phyloP scores from a whole-genome alignment of 2,113 vertebrate genomes.

The Scytalopus superciliaris region DNA sequence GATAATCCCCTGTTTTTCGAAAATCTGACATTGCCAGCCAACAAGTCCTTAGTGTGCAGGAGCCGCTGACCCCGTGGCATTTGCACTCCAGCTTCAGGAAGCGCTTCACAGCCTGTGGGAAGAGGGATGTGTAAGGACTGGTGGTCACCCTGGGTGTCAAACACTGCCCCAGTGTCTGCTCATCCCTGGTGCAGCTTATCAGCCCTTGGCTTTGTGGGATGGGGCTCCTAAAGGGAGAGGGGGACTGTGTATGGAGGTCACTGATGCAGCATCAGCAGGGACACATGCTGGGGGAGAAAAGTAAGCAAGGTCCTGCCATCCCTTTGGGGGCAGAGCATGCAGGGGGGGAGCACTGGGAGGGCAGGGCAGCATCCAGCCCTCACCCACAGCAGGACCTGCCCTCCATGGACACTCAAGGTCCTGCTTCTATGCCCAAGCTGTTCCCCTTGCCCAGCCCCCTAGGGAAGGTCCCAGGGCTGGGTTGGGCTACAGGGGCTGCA shows the following conservation, averaged over 20 bases:
- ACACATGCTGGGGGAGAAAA: too few relatives aligned
- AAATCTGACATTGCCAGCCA: conserved; percentile 97
- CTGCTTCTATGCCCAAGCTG: rapidly evolving
- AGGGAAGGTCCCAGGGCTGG: rapidly evolving
- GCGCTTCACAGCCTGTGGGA: conserved; percentile 88
- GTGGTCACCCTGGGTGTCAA: too few relatives aligned
- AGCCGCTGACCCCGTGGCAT: conserved; percentile 95
- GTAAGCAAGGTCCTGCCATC: neutral
- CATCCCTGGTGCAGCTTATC: rapidly evolving
- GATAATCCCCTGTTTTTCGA: conserved; percentile 92
- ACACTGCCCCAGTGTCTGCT: rapidly evolving
- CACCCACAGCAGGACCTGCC: neutral
- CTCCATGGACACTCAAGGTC: rapidly evolving
- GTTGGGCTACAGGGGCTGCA: neutral
- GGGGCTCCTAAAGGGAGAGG: rapidly evolving
- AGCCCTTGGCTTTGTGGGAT: rapidly evolving
- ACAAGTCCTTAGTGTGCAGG: conserved; percentile 94
- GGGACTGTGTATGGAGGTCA: rapidly evolving
- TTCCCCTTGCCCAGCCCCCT: rapidly evolving
- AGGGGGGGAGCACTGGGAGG: neutral
- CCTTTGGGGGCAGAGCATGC: rapidly evolving
- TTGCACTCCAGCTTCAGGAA: conserved; percentile 98
- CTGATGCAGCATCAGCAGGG: neutral
- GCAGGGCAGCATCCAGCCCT: neutral
- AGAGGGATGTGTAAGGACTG: neutral